These are phyloP conservation scores for Laterallus jamaicensis DNA, from an alignment of 2,113 vertebrate species.

Conservation along the genomic window DNA sequence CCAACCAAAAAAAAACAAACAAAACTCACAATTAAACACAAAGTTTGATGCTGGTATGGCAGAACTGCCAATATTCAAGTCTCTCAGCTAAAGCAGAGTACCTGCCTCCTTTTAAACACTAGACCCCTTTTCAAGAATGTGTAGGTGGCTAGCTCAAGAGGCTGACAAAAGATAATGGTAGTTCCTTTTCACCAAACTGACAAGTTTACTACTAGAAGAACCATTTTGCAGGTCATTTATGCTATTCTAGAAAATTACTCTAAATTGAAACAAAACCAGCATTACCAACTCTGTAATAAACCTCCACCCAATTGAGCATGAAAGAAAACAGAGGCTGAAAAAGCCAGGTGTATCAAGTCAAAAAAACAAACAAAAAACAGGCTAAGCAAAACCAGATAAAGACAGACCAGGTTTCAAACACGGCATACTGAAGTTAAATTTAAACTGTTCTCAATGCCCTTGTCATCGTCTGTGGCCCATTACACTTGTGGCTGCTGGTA, in stretches of 20 bases:
- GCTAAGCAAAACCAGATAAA: background rate
- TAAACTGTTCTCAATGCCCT: background rate
- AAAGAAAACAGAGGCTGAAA: background rate
- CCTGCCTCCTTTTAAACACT: background rate
- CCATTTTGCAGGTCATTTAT: background rate
- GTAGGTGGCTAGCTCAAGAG: background rate
- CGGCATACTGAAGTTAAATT: background rate
- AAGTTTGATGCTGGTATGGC: background rate
- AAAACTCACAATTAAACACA: background rate
- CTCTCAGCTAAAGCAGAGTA: background rate
- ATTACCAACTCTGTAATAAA: background rate
- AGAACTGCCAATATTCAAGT: background rate
- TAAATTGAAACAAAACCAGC: background rate
- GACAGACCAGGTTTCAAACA: background rate
- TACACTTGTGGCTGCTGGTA: background rate
- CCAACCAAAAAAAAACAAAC: no score
- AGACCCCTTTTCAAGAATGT: background rate
- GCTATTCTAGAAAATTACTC: background rate
- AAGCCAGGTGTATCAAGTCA: background rate
- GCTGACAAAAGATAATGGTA: background rate
- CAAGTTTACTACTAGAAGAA: background rate
- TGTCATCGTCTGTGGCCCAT: fast-evolving
- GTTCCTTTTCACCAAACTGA: background rate
- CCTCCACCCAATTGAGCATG: background rate
- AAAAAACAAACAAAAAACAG: background rate